Evolutionary conservation across 2,888 invertebrate genomes (phyloP).

Genomic region (Abrostola tripartita): DNA sequence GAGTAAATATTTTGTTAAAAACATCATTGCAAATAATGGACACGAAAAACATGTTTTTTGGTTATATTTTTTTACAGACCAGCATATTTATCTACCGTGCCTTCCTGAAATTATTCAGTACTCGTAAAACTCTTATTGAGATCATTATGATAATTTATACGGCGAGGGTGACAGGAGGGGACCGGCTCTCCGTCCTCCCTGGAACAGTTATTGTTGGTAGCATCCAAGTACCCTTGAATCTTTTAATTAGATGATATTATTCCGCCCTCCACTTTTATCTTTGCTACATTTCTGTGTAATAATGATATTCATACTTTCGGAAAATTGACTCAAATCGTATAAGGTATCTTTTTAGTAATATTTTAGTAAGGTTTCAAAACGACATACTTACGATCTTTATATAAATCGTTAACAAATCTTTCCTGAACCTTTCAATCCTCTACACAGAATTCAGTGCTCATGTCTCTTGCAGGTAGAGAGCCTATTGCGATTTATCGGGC

Average conservation of each 20-base stretch:
- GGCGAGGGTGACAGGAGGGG: constrained; percentile 9
- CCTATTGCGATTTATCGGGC: too few relatives aligned
- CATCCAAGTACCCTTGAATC: constrained; percentile 41
- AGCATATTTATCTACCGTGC: constrained; percentile 2
- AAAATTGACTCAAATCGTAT: too few relatives aligned
- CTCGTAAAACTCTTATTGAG: constrained; percentile 52
- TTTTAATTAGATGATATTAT: constrained; percentile 50
- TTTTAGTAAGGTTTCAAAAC: too few relatives aligned
- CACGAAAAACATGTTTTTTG: too few relatives aligned
- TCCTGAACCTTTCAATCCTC: too few relatives aligned
- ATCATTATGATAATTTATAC: constrained; percentile 55
- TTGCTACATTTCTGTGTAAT: constrained; percentile 7
- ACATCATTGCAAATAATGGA: too few relatives aligned
- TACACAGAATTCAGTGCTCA: too few relatives aligned
- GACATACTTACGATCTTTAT: too few relatives aligned
- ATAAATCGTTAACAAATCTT: too few relatives aligned
- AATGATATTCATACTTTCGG: constrained; percentile 4
- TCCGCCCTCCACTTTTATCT: constrained; percentile 18
- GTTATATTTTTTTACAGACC: constrained; percentile 2
- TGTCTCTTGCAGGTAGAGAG: too few relatives aligned
- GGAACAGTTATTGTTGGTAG: constrained; percentile 37
- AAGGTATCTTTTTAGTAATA: too few relatives aligned
- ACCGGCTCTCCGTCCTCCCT: constrained; percentile 7
- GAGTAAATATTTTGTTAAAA: too few relatives aligned
- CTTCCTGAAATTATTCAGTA: constrained; percentile 20